phyloP scores from a whole-genome alignment of 1,140 invertebrate species.

The Drosophila carrolli region DNA sequence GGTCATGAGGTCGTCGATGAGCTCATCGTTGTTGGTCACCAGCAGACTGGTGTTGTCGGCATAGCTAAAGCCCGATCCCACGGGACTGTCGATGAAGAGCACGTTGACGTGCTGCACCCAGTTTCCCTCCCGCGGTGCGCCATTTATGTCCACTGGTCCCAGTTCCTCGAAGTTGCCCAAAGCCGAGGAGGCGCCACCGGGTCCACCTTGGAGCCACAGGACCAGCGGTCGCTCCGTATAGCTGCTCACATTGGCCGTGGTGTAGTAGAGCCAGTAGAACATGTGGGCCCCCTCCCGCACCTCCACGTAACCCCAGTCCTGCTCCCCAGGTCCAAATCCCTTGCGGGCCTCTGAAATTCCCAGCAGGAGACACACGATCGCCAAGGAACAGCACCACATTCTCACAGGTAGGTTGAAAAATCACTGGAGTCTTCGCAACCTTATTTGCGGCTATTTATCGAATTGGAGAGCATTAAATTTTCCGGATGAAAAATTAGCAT shows the following conservation, averaged over 20 bases:
- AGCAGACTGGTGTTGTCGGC: conserved; percentile 87
- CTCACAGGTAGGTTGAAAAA: neutral
- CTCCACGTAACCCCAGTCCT: conserved; percentile 89
- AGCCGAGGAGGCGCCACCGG: conserved; percentile 90
- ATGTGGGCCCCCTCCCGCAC: conserved; percentile 90
- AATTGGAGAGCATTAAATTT: neutral
- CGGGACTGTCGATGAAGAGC: conserved; percentile 95
- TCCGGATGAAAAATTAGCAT: conserved; percentile 7
- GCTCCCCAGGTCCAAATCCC: conserved; percentile 86
- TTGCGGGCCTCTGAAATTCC: conserved; percentile 27
- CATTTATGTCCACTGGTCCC: conserved; percentile 89
- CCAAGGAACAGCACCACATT: conserved; percentile 28
- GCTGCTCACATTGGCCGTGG: conserved; percentile 86
- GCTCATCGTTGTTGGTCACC: conserved; percentile 88
- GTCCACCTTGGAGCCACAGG: conserved; percentile 92
- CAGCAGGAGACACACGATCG: conserved; percentile 20
- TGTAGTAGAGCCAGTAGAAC: conserved; percentile 94
- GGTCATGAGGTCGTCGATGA: conserved; percentile 91
- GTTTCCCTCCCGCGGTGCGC: conserved; percentile 88
- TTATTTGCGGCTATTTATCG: conserved; percentile 11
- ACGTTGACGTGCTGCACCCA: conserved; percentile 94
- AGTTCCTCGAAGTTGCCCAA: conserved; percentile 92
- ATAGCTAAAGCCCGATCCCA: conserved; percentile 95
- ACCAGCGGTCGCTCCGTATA: conserved; percentile 89
- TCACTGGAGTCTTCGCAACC: conserved; percentile 4